These are phyloP conservation scores for Megalops atlanticus DNA, from an alignment of 2,113 vertebrate species.

Conservation along the genomic window DNA sequence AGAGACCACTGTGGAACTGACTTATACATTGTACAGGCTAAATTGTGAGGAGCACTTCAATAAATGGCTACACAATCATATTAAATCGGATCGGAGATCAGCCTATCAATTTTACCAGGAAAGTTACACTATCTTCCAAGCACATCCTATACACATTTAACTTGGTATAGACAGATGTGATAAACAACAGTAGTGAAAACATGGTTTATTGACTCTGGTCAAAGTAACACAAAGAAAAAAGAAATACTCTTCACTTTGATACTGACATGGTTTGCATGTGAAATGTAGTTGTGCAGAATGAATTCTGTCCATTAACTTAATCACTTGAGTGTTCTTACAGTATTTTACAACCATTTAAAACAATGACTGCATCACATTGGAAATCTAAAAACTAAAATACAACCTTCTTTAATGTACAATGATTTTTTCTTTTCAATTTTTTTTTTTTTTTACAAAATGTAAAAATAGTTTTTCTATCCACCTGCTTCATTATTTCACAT, in stretches of 20 bases:
- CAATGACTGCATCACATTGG: slow-evolving; percentile 74
- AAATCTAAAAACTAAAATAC: slow-evolving; percentile 54
- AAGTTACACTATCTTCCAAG: neutral
- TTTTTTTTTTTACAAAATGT: slow-evolving; percentile 54
- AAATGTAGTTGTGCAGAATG: slow-evolving; percentile 44
- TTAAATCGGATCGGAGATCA: neutral
- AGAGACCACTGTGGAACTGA: neutral
- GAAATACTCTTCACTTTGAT: slow-evolving; percentile 21
- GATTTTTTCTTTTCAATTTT: slow-evolving; percentile 36
- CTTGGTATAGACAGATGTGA: neutral
- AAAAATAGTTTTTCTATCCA: slow-evolving; percentile 63
- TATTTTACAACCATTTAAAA: slow-evolving; percentile 81
- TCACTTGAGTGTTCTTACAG: slow-evolving; percentile 47
- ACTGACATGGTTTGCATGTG: slow-evolving; percentile 34
- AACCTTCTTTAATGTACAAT: slow-evolving; percentile 50
- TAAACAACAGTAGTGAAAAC: slow-evolving; percentile 2
- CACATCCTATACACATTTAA: neutral
- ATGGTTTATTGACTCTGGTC: slow-evolving; percentile 18
- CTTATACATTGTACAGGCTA: neutral
- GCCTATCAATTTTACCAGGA: neutral
- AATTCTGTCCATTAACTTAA: slow-evolving; percentile 56
- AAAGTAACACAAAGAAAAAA: neutral
- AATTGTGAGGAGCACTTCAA: neutral
- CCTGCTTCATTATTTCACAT: slow-evolving; percentile 49
- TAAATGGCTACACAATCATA: neutral